phyloP scores from a whole-genome alignment of 1,140 invertebrate genomes.

The Chelonus insularis region DNA sequence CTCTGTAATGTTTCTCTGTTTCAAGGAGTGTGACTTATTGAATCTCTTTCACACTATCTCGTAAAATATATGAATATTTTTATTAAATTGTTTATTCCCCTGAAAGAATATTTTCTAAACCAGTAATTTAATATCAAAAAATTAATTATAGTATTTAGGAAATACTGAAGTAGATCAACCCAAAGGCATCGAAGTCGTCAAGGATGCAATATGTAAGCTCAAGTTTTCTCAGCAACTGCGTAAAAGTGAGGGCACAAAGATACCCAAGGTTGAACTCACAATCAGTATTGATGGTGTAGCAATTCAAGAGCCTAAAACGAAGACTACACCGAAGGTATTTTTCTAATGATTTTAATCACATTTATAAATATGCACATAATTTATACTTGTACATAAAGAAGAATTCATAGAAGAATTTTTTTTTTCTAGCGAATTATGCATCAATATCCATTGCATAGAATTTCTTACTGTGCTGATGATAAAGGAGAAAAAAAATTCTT shows the following conservation, averaged over 20 bases:
- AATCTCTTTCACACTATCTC: too few species aligned
- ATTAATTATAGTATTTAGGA: constrained; percentile 81
- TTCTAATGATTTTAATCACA: background rate
- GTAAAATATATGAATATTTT: too few species aligned
- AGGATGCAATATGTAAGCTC: constrained; percentile 92
- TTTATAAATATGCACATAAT: too few species aligned
- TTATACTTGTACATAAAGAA: background rate
- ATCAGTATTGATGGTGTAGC: constrained; percentile 95
- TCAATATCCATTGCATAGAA: constrained; percentile 95
- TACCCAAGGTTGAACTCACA: constrained; percentile 90
- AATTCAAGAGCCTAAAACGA: constrained; percentile 75
- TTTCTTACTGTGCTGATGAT: constrained; percentile 97
- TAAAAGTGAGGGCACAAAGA: constrained; percentile 89
- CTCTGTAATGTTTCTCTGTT: too few species aligned
- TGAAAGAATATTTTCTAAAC: background rate
- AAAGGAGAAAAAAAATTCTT: constrained; percentile 97
- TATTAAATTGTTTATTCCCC: too few species aligned
- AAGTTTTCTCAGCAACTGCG: constrained; percentile 93
- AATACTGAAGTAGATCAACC: constrained; percentile 91
- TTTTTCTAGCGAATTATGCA: constrained; percentile 71
- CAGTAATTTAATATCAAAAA: constrained; percentile 6
- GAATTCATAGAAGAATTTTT: too few species aligned
- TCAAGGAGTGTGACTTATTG: too few species aligned
- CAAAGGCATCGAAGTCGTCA: constrained; percentile 96
- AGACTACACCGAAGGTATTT: constrained; percentile 54